Percentiles rank a stretch among this genome's conserved stretches.
phyloP scores from a whole-genome alignment of 1,140 invertebrate species.

The Bombyx mori region ASM3026992v2 NC_085123.1:13600501-13601000 shows the following conservation, averaged over 20 bases:
- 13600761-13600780: slow-evolving; percentile 48
- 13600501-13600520: slow-evolving; percentile 78
- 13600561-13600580: slow-evolving; percentile 75
- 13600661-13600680: slow-evolving; percentile 77
- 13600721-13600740: slow-evolving; percentile 78
- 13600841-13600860: slow-evolving; percentile 68
- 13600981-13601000: too few relatives aligned
- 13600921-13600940: too few relatives aligned
- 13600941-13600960: too few relatives aligned
- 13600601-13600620: slow-evolving; percentile 72
- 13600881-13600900: not conserved
- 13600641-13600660: not conserved
- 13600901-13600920: too few relatives aligned
- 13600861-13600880: not conserved
- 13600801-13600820: not conserved
- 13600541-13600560: slow-evolving; percentile 48
- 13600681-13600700: slow-evolving; percentile 20
- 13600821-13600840: slow-evolving; percentile 72
- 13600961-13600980: too few relatives aligned
- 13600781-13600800: slow-evolving; percentile 75
- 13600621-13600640: slow-evolving; percentile 68
- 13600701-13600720: not conserved
- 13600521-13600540: not conserved
- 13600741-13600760: not conserved
- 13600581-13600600: not conserved